Conservation (phyloP, 2,797 vertebrate genomes). For the Austrolebias charrua region DNA sequence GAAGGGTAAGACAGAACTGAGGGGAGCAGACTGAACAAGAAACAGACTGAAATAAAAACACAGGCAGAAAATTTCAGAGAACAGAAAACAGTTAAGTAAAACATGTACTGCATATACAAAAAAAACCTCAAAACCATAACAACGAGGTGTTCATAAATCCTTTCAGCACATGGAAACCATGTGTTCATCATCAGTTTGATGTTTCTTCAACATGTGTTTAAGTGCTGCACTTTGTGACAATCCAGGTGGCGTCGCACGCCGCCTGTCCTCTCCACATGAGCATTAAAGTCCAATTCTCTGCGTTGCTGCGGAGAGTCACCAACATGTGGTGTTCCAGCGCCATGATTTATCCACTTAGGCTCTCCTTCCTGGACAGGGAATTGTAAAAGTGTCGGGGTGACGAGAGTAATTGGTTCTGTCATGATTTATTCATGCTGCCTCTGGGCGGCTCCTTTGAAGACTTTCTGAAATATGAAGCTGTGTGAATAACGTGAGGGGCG, state of each 20-base stretch:
- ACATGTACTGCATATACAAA: too few species aligned
- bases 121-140: too few species aligned
- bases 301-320: slow-evolving; percentile 11
- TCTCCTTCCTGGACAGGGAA: slow-evolving; percentile 15
- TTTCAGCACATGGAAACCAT: too few species aligned
- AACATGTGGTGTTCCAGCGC: not conserved
- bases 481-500: slow-evolving; percentile 21
- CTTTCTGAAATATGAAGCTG: slow-evolving; percentile 21
- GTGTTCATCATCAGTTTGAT: too few species aligned
- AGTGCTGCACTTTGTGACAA: not conserved
- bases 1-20: too few species aligned
- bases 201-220: not conserved
- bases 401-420: slow-evolving; percentile 32
- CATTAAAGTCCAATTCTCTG: slow-evolving; percentile 1
- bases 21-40: too few species aligned
- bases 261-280: not conserved
- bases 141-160: too few species aligned
- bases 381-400: slow-evolving; percentile 20
- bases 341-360: slow-evolving; percentile 15
- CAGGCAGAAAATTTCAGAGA: too few species aligned
- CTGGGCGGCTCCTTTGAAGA: slow-evolving; percentile 31
- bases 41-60: too few species aligned
- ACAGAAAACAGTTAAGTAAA: too few species aligned
- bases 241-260: not conserved
- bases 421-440: slow-evolving; percentile 47